These are phyloP conservation scores for Microcebus griseorufus DNA, from an alignment of 2,113 vertebrate genomes.

Conservation along the genomic window DNA sequence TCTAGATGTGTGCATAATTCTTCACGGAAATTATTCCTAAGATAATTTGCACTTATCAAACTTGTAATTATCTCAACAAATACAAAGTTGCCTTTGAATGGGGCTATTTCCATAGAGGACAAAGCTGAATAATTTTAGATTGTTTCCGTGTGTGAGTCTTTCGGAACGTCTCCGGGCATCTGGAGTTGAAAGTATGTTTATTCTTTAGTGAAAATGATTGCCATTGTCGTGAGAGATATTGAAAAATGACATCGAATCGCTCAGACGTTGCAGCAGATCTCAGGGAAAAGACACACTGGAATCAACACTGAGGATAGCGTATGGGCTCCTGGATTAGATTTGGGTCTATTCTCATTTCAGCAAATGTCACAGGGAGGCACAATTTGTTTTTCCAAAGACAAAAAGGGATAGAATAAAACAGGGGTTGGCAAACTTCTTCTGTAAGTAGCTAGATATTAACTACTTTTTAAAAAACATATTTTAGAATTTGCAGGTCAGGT, in stretches of 20 bases:
- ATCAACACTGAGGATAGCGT: fast-evolving
- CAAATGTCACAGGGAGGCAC: background rate
- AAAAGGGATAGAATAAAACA: background rate
- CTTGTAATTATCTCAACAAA: slow-evolving; percentile 58
- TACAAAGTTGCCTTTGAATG: background rate
- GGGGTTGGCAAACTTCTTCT: background rate
- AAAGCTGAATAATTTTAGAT: slow-evolving; percentile 65
- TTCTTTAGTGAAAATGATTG: slow-evolving; percentile 52
- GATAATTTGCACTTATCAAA: slow-evolving; percentile 41
- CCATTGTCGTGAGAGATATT: background rate
- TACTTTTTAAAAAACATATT: background rate
- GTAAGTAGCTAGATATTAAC: background rate
- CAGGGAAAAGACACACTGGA: slow-evolving; percentile 20
- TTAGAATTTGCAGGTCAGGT: background rate
- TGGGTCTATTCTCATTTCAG: background rate
- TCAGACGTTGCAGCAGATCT: slow-evolving; percentile 57
- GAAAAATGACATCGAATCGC: background rate
- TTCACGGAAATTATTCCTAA: slow-evolving; percentile 38
- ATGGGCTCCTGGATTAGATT: background rate
- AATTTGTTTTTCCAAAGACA: background rate
- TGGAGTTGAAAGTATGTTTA: background rate
- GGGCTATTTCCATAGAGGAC: slow-evolving; percentile 40
- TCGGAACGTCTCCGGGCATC: slow-evolving; percentile 34
- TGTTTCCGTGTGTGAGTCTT: background rate
- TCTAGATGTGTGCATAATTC: background rate